Percentiles rank a stretch among this genome's conserved stretches.
These are phyloP conservation scores for Carcinoscorpius rotundicauda DNA, from an alignment of 1,140 invertebrate species.

Conservation along the genomic window DNA sequence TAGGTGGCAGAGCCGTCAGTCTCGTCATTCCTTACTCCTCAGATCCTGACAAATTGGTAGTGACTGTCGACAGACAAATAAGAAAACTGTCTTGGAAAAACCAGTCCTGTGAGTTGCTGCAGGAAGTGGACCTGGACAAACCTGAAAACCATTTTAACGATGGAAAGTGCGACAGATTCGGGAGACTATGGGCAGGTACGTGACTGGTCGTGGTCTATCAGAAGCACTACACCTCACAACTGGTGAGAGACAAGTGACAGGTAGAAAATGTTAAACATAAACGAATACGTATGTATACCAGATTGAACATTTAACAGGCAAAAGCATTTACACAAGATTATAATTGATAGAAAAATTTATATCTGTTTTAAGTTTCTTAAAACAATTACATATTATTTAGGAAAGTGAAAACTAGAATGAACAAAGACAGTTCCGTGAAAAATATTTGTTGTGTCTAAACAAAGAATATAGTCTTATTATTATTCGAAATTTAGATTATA, in stretches of 20 bases:
- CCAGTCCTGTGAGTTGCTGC: constrained; percentile 35
- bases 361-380: too few relatives aligned
- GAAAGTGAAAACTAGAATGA: too few relatives aligned
- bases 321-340: too few relatives aligned
- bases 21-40: constrained; percentile 53
- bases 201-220: neutral
- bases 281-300: neutral
- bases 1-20: constrained; percentile 26
- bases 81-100: constrained; percentile 49
- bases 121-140: constrained; percentile 46
- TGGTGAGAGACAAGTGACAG: neutral
- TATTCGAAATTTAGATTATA: too few relatives aligned
- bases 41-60: constrained; percentile 45
- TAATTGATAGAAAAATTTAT: constrained; percentile 33
- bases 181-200: constrained; percentile 58
- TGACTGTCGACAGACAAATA: constrained; percentile 47
- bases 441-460: too few relatives aligned
- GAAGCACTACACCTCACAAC: neutral
- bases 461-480: too few relatives aligned
- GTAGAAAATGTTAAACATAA: too few relatives aligned
- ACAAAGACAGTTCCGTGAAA: too few relatives aligned
- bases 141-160: constrained; percentile 61
- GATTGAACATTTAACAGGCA: too few relatives aligned
- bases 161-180: constrained; percentile 69
- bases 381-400: too few relatives aligned